Evolutionary conservation across 2,797 vertebrate genomes (phyloP).

Genomic region (Cyclura pinguis): DNA sequence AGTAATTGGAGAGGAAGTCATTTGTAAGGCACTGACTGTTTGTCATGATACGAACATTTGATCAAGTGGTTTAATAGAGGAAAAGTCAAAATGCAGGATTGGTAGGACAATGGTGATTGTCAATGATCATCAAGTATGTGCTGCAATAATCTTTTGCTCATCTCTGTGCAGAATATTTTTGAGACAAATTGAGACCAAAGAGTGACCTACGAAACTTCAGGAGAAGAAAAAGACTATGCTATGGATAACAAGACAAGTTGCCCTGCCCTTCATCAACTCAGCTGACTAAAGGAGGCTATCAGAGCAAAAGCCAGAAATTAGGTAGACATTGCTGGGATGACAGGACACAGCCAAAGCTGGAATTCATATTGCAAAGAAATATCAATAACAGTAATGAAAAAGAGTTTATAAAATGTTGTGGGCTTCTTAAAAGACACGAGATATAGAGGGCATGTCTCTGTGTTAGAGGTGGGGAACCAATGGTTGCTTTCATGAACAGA

Average conservation of each 20-base stretch:
- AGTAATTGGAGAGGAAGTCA: neutral
- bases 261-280: neutral
- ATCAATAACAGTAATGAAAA: neutral
- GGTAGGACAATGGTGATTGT: neutral
- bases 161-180: too few relatives aligned
- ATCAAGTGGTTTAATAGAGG: constrained; percentile 5
- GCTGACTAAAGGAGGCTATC: neutral
- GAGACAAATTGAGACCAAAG: neutral
- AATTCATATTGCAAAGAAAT: neutral
- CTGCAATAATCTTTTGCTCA: too few relatives aligned
- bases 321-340: too few relatives aligned
- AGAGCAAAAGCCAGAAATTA: neutral
- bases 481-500: too few relatives aligned
- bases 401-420: too few relatives aligned
- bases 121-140: constrained; percentile 22
- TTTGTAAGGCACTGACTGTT: constrained; percentile 9
- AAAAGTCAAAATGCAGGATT: constrained; percentile 10
- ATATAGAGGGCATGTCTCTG: too few relatives aligned
- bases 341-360: neutral
- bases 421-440: too few relatives aligned
- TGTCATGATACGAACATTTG: neutral
- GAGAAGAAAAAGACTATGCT: neutral
- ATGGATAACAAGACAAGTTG: neutral
- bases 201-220: constrained; percentile 41
- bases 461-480: too few relatives aligned